These are phyloP conservation scores for Laticauda colubrina DNA, from an alignment of 2,113 vertebrate species.

Conservation along the genomic window DNA sequence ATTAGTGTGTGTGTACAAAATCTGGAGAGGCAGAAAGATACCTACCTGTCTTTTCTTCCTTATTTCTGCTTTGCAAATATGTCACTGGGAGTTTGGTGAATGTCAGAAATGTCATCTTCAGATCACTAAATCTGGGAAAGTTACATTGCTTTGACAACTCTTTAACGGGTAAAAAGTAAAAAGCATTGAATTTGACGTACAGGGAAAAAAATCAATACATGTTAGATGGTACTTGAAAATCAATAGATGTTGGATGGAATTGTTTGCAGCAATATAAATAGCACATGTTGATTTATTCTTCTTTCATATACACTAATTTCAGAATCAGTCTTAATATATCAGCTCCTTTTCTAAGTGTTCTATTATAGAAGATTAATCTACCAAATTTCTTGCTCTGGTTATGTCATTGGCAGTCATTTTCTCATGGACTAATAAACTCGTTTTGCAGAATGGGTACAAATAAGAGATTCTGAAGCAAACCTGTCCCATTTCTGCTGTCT, in stretches of 20 bases:
- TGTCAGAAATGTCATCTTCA: neutral
- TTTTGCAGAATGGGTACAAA: neutral
- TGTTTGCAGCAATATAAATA: neutral
- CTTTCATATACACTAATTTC: neutral
- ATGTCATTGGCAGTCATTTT: neutral
- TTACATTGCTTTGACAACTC: neutral
- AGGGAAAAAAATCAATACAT: neutral
- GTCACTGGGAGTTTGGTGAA: neutral
- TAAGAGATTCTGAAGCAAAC: neutral
- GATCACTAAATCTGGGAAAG: neutral
- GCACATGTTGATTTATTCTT: neutral
- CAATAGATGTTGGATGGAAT: neutral
- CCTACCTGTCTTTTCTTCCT: neutral
- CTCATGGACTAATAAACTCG: neutral
- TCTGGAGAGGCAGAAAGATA: neutral
- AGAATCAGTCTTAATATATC: neutral
- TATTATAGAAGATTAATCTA: constrained; percentile 2
- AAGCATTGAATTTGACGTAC: neutral
- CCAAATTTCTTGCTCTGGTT: neutral
- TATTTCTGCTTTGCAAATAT: neutral
- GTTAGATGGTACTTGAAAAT: constrained; percentile 1
- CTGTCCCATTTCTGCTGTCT: neutral
- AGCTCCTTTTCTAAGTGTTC: neutral
- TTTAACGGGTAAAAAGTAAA: neutral
- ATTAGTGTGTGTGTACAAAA: neutral